Base-by-base conservation (phyloP, 2,888 invertebrate species). In the Cephus nigrinus region DNA sequence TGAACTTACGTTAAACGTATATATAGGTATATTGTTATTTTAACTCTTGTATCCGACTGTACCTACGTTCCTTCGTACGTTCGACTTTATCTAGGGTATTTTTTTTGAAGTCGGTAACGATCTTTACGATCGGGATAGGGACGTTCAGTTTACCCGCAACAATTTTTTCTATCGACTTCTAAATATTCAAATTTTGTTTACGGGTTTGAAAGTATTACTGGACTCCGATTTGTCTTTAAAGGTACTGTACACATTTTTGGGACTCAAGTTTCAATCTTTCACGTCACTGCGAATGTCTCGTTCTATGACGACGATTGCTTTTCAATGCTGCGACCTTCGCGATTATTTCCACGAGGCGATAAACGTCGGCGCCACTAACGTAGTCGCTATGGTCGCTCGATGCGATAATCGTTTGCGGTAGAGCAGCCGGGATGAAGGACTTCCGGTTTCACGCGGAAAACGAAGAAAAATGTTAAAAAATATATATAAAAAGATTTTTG, bases 191-290 rank as follows among this genome's bases (percentile, higher is more conserved):
- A 34, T 34, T 34, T 35, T 35, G 0, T 12, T 35, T 35, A 35
- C 12, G 36, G 12, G 4, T 36, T 1, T 12, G 12, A 3, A 36
- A 36, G 9, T 9, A 0, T 55, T 9, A 5, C 40, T 55, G 9
- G 23, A 55, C 9, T 55, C 0, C 15, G 1, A 5, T 15, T 9
- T 23, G 9, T 23, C 23, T 55, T 34, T 11, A 11, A 9, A 34
- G 34, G 34, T 34, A 34, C 11, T 0, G 0, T 23, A 1, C 0
- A 0, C 1, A 5, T 5, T 55, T 55, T 35, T 2, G 35, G 12
- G 3, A 12, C 0, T 40, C 4, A 12, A 40, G 23, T 23, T 55
- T 55, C 1, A 55, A 23, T 55, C 55, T 23, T 23, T 2, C 5
- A 0, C 55, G 55, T 55, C 23, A 23, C 23, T 1, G 1, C 23